Conservation (phyloP, 1,140 invertebrate genomes). For the Helicoverpa armigera region DNA sequence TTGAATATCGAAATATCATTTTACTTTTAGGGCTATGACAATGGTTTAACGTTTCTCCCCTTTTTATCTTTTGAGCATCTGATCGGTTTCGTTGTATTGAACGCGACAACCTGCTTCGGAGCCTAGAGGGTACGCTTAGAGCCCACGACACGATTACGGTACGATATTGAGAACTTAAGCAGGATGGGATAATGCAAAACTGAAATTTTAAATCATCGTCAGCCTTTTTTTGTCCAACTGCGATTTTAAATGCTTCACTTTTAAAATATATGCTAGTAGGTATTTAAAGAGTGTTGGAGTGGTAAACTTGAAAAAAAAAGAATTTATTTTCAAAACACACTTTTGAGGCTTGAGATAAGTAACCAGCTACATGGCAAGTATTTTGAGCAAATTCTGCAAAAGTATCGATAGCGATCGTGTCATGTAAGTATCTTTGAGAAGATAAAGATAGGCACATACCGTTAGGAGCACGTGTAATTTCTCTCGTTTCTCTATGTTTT, state of each 20-base stretch:
- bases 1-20: slow-evolving; percentile 26
- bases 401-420: background rate
- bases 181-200: too few relatives aligned
- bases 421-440: slow-evolving; percentile 8
- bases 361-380: background rate
- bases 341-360: background rate
- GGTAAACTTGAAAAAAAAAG: too few relatives aligned
- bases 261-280: too few relatives aligned
- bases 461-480: slow-evolving; percentile 69
- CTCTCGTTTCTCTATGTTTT: slow-evolving; percentile 66
- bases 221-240: too few relatives aligned
- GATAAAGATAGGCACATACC: slow-evolving; percentile 52
- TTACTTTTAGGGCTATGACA: slow-evolving; percentile 30
- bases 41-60: slow-evolving; percentile 39
- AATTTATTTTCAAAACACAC: background rate
- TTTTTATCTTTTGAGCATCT: slow-evolving; percentile 42
- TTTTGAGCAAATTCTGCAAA: background rate
- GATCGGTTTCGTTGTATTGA: slow-evolving; percentile 42
- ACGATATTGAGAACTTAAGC: background rate
- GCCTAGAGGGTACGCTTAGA: background rate
- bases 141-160: slow-evolving; percentile 8
- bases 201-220: too few relatives aligned
- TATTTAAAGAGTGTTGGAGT: too few relatives aligned
- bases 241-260: too few relatives aligned
- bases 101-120: slow-evolving; percentile 31